Evolutionary conservation across 1,140 invertebrate species (phyloP).

Genomic region (Liolophura sinensis): DNA sequence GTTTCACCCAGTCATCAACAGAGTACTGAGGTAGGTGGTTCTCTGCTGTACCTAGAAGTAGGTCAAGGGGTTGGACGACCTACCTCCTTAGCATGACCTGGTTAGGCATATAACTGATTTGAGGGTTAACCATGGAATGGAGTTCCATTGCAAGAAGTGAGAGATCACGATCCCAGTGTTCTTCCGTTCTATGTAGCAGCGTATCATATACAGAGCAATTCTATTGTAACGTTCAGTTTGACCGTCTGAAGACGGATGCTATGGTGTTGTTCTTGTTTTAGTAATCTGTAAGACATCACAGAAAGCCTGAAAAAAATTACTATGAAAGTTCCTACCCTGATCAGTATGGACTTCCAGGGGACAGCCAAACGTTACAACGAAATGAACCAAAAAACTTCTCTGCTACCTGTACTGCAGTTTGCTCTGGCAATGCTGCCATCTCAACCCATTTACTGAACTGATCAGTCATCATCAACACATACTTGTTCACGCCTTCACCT

Average conservation of each 20-base stretch:
- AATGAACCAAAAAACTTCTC: constrained; percentile 7
- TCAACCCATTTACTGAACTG: constrained; percentile 13
- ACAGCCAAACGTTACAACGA: constrained; percentile 14
- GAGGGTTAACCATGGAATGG: constrained; percentile 6
- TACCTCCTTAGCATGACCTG: constrained; percentile 12
- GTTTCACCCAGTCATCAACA: too few species aligned
- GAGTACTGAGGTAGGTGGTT: too few species aligned
- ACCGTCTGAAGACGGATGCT: constrained; percentile 13
- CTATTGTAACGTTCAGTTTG: constrained; percentile 22
- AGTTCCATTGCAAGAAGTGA: constrained; percentile 3
- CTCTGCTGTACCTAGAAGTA: too few species aligned
- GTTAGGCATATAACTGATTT: constrained; percentile 8
- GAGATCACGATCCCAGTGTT: constrained; percentile 8
- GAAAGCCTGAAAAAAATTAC: too few species aligned
- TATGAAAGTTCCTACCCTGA: constrained; percentile 13
- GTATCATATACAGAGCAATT: too few species aligned
- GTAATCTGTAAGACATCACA: constrained; percentile 12
- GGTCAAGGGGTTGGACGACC: too few species aligned
- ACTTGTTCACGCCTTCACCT: background rate
- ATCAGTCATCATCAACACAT: constrained; percentile 8
- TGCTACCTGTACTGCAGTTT: constrained; percentile 14
- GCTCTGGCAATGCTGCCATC: constrained; percentile 15
- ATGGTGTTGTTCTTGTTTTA: constrained; percentile 14
- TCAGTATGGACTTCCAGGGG: constrained; percentile 14
- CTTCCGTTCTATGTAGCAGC: too few species aligned